phyloP scores from a whole-genome alignment of 2,888 invertebrate genomes.

The Drosophila meridionalis region DNA sequence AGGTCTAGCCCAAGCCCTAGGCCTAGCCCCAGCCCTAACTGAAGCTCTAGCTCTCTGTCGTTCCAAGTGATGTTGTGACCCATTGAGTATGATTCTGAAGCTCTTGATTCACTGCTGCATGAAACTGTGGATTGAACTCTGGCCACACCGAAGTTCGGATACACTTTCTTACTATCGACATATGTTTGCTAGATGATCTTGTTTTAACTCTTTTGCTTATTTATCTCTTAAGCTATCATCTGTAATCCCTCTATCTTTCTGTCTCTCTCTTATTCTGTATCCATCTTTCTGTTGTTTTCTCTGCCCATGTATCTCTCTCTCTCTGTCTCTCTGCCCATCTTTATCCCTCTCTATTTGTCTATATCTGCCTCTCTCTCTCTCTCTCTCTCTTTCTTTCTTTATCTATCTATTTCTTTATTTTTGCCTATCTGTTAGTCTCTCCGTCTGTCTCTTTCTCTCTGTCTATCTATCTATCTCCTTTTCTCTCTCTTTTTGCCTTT shows the following conservation, averaged over 20 bases:
- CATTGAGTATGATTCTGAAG: conserved; percentile 34
- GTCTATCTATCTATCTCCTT: not conserved
- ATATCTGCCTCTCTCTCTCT: too few species aligned
- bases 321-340: not conserved
- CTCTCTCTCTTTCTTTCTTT: not conserved
- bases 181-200: not conserved
- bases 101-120: conserved; percentile 10
- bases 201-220: not conserved
- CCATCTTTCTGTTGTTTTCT: not conserved
- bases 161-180: conserved; percentile 17
- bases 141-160: conserved; percentile 1
- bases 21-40: conserved; percentile 10
- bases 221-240: not conserved
- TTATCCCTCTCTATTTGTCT: not conserved
- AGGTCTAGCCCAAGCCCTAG: conserved; percentile 7
- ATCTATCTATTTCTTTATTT: not conserved
- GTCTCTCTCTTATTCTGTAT: not conserved
- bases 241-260: not conserved
- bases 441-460: not conserved
- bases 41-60: conserved; percentile 19
- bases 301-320: not conserved
- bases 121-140: not conserved
- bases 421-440: not conserved
- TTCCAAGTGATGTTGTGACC: conserved; percentile 3
- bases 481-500: not conserved